These are phyloP conservation scores for Zaprionus kolodkinae DNA, from an alignment of 1,140 invertebrate species.

Conservation along the genomic window DNA sequence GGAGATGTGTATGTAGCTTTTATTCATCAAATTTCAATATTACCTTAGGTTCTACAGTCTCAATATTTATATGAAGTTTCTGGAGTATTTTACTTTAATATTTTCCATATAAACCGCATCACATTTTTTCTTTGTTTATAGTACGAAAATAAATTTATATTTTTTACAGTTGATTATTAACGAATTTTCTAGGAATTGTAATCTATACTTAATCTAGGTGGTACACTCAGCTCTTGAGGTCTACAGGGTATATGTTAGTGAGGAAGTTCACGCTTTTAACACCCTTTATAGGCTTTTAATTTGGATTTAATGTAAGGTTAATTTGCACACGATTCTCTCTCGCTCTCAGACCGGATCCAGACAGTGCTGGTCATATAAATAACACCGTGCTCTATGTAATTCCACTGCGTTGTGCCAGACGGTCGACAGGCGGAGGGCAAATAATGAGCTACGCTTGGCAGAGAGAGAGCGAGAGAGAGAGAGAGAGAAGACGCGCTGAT, in stretches of 20 bases:
- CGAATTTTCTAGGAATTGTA: too few species aligned
- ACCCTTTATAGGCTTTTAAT: conserved; percentile 9
- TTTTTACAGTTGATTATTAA: too few species aligned
- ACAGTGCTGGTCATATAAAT: background rate
- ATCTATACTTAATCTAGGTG: too few species aligned
- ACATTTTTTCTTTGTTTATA: too few species aligned
- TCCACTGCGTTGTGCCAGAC: conserved; percentile 4
- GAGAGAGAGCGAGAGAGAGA: too few species aligned
- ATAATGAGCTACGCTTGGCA: background rate
- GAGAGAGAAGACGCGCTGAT: background rate
- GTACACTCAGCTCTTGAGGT: background rate
- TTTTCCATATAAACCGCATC: too few species aligned
- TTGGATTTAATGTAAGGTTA: background rate
- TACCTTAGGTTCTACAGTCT: background rate
- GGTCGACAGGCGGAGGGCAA: conserved; percentile 2
- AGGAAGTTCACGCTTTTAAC: background rate
- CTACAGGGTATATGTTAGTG: background rate
- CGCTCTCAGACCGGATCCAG: conserved; percentile 41
- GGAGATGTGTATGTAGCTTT: background rate
- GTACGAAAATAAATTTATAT: too few species aligned
- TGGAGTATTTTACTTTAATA: too few species aligned
- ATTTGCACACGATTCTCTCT: conserved; percentile 2
- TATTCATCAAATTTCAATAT: background rate
- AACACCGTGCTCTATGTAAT: background rate
- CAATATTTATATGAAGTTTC: background rate